A percentile compares a stretch with the other conserved stretches of the same genome.
Conservation (phyloP, 2,113 vertebrate species). For the Vulpes lagopus region DNA sequence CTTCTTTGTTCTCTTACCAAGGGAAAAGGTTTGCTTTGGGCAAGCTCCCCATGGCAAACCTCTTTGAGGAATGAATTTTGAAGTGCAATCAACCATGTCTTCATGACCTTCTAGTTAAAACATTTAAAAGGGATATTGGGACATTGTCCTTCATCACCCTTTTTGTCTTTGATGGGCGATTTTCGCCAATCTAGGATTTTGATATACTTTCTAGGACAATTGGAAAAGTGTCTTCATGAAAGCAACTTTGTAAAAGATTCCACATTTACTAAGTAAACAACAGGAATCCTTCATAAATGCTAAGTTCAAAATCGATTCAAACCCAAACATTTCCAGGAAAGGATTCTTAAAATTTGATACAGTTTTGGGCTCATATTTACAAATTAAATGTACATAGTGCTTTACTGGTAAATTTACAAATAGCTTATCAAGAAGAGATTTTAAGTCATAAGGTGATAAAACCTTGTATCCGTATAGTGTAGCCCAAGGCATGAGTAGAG, state of each 20-base stretch:
- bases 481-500: background rate
- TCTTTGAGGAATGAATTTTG: conserved; percentile 64
- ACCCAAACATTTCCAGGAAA: conserved; percentile 3
- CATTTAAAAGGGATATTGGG: background rate
- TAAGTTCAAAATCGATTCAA: background rate
- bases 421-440: background rate
- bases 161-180: conserved; percentile 19
- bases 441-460: background rate
- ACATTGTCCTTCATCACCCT: background rate
- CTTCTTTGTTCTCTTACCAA: conserved; percentile 66
- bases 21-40: conserved; percentile 58
- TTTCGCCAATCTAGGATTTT: background rate
- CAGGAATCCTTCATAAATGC: background rate
- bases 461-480: background rate
- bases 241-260: background rate
- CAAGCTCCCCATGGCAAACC: conserved; percentile 8
- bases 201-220: background rate
- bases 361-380: background rate
- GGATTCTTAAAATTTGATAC: background rate
- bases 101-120: background rate
- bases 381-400: background rate
- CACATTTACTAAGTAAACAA: background rate
- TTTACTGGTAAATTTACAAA: background rate
- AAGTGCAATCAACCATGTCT: conserved; percentile 43
- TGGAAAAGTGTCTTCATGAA: conserved; percentile 26